Evolutionary conservation across 37 sponge, comb jelly and placozoan species (phyloP), one percentile per base, ranked within the genome.

Genomic region (Petrosia ficiformis): DNA sequence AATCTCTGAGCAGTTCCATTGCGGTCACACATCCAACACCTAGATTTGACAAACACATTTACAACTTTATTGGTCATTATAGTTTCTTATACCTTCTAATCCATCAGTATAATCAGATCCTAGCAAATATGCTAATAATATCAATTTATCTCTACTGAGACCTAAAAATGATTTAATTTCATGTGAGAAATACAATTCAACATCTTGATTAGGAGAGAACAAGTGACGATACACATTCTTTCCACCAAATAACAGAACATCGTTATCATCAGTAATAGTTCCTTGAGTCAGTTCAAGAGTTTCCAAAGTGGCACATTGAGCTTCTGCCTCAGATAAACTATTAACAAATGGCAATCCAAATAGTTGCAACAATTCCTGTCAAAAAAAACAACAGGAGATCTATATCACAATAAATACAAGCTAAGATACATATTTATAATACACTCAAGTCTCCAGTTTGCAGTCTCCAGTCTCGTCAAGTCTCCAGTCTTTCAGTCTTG

Each of bases 91-190:
- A 56, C 89, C 93, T 33, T 92, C 86, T 43, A 99, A 57, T 25
- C 99, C 99, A 32, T 86, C 82, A 31, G 94, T 93, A 74, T 99
- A 99, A 68, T 99, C 99, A 90, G 96, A 90, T 37, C 99, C 96
- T 21, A 89, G 44, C 3, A 99, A 74, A 54, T 84, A 86, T 28
- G 94, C 99, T 32, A 99, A 44, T 6, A 78, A 72, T 0, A 95
- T 81, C 56, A 99, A 79, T 30, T 87, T 42, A 4, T 85, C 71
- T 54, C 87, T 77, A 58, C 44, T 25, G 40, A 95, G 74, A 86
- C 92, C 86, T 69, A 91, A 59, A 28, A 44, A 43, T 19, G 58
- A 36, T 61, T 82, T 34, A 24, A 97, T 79, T 36, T 83, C 89
- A 4, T 21, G 28, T 33, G 16, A 42, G 26, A 22, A 43, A 77